phyloP scores from a whole-genome alignment of 2,797 vertebrate genomes.

The Sebastes miniatus region DNA sequence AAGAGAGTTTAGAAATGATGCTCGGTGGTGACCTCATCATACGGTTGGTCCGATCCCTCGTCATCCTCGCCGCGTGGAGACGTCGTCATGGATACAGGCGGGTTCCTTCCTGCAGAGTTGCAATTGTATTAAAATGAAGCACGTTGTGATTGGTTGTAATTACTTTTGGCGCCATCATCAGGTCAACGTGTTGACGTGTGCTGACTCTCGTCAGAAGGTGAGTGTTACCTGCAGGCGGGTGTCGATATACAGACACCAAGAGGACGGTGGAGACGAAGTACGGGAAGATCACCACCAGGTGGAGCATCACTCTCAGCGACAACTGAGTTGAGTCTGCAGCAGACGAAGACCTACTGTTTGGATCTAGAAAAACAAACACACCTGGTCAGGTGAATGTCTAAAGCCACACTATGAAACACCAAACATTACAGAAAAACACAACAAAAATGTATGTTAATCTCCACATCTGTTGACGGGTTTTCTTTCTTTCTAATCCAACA shows the following conservation, averaged over 20 bases:
- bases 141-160: not conserved
- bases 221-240: not conserved
- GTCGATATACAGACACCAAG: not conserved
- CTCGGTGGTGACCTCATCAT: not conserved
- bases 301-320: not conserved
- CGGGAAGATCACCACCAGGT: not conserved
- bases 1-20: not conserved
- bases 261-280: not conserved
- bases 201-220: not conserved
- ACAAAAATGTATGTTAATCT: too few relatives aligned
- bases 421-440: too few relatives aligned
- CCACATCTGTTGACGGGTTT: too few relatives aligned
- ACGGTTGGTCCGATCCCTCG: not conserved
- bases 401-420: too few relatives aligned
- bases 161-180: too few relatives aligned
- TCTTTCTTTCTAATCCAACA: too few relatives aligned
- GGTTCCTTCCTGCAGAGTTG: not conserved
- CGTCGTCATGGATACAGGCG: not conserved
- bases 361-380: not conserved
- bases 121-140: not conserved
- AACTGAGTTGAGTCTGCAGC: not conserved
- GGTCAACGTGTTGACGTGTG: not conserved
- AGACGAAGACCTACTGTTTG: rapidly evolving
- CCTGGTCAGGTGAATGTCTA: too few relatives aligned
- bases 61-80: not conserved